Conservation (phyloP, 2,888 invertebrate species). For the Tholera decimalis region DNA sequence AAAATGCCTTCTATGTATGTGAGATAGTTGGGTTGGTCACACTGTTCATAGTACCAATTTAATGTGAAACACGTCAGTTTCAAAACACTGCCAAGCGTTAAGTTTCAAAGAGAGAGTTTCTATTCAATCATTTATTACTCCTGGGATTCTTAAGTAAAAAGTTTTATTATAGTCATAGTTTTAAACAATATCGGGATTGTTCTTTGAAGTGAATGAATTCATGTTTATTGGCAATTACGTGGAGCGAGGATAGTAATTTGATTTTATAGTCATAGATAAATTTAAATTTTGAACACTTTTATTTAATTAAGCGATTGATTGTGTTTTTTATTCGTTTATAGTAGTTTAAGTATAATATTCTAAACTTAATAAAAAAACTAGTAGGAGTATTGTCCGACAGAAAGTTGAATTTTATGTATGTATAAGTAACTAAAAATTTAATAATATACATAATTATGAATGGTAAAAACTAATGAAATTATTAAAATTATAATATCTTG, state of each 20-base stretch:
- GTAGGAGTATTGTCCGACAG: too few species aligned
- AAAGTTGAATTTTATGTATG: too few species aligned
- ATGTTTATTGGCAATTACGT: slow-evolving; percentile 48
- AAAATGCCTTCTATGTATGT: slow-evolving; percentile 27
- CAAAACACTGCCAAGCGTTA: slow-evolving; percentile 26
- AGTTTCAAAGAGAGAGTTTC: slow-evolving; percentile 13
- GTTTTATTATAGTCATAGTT: slow-evolving; percentile 48
- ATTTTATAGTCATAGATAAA: slow-evolving; percentile 20
- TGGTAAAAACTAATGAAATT: too few species aligned
- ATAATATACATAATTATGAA: too few species aligned
- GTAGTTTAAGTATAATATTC: neutral
- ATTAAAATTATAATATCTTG: too few species aligned
- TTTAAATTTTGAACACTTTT: slow-evolving; percentile 19
- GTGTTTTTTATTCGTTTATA: neutral
- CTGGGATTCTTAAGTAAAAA: slow-evolving; percentile 36
- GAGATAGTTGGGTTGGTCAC: slow-evolving; percentile 19
- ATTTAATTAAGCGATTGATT: slow-evolving; percentile 21
- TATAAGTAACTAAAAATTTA: too few species aligned
- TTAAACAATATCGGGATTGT: slow-evolving; percentile 27
- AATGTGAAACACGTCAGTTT: slow-evolving; percentile 34
- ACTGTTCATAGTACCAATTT: slow-evolving; percentile 53
- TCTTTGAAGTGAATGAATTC: slow-evolving; percentile 47
- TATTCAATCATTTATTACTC: slow-evolving; percentile 34
- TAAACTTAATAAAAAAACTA: too few species aligned
- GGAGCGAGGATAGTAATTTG: slow-evolving; percentile 39